Base-by-base conservation (phyloP, 1,140 invertebrate genomes). In the Zaprionus africanus region DNA sequence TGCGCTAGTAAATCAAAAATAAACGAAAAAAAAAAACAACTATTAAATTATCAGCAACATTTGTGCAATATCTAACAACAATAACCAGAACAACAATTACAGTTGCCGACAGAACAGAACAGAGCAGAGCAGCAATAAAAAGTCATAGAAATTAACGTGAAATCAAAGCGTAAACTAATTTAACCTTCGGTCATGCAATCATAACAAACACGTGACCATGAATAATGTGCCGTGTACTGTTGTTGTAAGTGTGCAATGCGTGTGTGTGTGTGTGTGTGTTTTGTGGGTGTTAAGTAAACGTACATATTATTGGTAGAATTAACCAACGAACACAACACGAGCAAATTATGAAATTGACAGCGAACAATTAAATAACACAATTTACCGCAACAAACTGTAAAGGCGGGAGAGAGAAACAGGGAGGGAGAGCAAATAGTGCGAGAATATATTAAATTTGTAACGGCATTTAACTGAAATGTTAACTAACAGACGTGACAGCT, bases 81-180 rank as follows among this genome's bases (percentile, higher is more conserved):
- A 79, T 28, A 79, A 46, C 5, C 24, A 66, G 43, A 58, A 66
- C 46, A 63, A 62, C 62, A 71, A 79, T 59, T 79, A 46, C n/a
- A n/a, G n/a, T n/a, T n/a, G n/a, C n/a, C n/a, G n/a, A n/a, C n/a
- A 59, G 41, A 53, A 49, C 38, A 70, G 61, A 54, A 61, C 65
- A 63, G 36, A 59, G 38, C 26, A 26, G 31, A 34, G 9, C 31
- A 41, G 34, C 19, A 17, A 70, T 53, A 57, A 49, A 49, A 64
- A 70, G 12, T 59, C 34, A 59, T 26, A 71, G 51, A 84, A 88
- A 90, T 90, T 84, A 81, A 84, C 78, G 71, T 72, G 81, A 88
- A 87, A 88, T 87, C 84, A 87, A 87, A 87, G 84, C 83, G 85
- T 84, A 76, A 88, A 88, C 84, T 76, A 70, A 81, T 81, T 74